Percentiles rank a stretch among this genome's conserved stretches.
Conservation (phyloP, 2,113 vertebrate genomes). For the rat (Rattus norvegicus) region DNA sequence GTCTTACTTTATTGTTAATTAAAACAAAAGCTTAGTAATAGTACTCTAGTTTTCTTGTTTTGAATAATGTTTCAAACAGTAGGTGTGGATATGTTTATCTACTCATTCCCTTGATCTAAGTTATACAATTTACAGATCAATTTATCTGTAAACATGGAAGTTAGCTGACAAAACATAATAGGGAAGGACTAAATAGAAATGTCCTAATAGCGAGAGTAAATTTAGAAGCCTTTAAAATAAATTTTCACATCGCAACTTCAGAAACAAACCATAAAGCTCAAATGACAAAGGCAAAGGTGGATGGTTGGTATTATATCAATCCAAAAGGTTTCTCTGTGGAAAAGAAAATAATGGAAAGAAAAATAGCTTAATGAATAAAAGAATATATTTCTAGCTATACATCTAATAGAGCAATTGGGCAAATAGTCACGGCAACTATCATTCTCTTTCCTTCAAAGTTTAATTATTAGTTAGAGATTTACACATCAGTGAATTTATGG, state of each 20-base stretch:
- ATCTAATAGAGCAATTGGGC: not conserved
- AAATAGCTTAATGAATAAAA: not conserved
- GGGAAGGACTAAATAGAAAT: not conserved
- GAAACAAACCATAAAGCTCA: not conserved
- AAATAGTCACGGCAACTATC: not conserved
- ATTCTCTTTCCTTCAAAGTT: not conserved
- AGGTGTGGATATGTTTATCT: not conserved
- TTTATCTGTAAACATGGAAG: not conserved
- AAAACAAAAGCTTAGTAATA: not conserved
- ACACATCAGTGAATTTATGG: not conserved
- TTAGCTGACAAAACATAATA: not conserved
- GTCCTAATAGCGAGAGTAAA: not conserved
- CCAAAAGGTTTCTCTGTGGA: not conserved
- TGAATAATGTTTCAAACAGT: not conserved
- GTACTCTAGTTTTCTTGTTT: not conserved
- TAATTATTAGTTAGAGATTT: not conserved
- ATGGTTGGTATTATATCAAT: not conserved
- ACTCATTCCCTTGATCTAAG: not conserved
- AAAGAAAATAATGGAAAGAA: not conserved
- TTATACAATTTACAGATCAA: not conserved
- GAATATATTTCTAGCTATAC: not conserved
- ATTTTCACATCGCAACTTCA: not conserved
- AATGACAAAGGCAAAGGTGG: not conserved
- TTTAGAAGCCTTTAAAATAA: constrained; percentile 5
- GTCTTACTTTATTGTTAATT: not conserved